Conservation (phyloP, 2,888 invertebrate species). For the Polymixis flavicincta region DNA sequence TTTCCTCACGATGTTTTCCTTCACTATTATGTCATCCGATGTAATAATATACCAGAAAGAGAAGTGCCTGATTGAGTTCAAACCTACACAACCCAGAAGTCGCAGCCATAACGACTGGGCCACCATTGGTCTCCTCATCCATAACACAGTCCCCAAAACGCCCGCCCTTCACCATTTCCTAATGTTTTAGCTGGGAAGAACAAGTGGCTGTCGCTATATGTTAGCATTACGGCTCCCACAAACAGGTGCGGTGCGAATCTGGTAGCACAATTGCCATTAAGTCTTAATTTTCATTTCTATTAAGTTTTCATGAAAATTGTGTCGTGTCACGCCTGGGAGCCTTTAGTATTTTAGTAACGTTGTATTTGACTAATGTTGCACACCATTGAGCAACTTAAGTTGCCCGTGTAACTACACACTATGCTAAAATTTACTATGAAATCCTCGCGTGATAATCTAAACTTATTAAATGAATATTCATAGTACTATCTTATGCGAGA, state of each 20-base stretch:
- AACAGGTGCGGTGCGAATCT: too few species aligned
- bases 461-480: constrained; percentile 14
- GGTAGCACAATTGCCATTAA: too few species aligned
- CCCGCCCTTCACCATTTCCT: neutral
- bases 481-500: neutral
- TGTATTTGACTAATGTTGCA: neutral
- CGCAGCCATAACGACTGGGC: neutral
- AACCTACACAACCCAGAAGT: neutral
- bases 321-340: too few species aligned
- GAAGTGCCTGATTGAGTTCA: neutral
- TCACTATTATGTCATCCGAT: neutral
- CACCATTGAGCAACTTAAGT: neutral
- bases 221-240: neutral
- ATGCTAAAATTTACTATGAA: constrained; percentile 1
- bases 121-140: neutral
- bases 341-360: neutral
- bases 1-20: neutral
- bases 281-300: too few species aligned
- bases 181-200: neutral
- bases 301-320: too few species aligned
- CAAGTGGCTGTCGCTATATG: neutral
- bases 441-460: constrained; percentile 1
- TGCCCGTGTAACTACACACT: constrained; percentile 7
- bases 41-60: too few species aligned
- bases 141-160: neutral